A percentile compares a stretch with the other conserved stretches of the same genome.
Evolutionary conservation across 2,888 invertebrate species (phyloP).

Genomic region (Piscicola geometra): DNA sequence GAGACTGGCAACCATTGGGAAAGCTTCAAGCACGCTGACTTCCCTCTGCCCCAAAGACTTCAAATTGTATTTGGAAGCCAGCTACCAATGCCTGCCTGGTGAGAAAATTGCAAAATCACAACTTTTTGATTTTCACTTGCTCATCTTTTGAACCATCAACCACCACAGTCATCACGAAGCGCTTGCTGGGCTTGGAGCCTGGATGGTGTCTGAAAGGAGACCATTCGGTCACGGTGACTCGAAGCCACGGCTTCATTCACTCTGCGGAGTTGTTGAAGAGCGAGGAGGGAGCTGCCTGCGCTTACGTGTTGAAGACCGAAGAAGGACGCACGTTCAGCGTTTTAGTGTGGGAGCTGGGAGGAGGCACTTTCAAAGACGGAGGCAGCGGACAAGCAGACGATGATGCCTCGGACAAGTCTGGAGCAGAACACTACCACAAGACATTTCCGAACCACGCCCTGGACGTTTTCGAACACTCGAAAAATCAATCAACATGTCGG

Average conservation of each 20-base stretch:
- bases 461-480: neutral
- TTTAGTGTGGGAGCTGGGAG: slow-evolving; percentile 20
- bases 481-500: neutral
- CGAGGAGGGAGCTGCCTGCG: neutral
- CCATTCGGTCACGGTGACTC: neutral
- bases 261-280: neutral
- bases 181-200: neutral
- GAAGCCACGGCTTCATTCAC: neutral
- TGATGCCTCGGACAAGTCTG: neutral
- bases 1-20: neutral
- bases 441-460: neutral
- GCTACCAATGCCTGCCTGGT: slow-evolving; percentile 33
- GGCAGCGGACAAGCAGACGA: neutral
- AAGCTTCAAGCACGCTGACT: neutral
- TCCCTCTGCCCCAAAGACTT: slow-evolving; percentile 32
- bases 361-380: neutral
- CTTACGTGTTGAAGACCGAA: slow-evolving; percentile 21
- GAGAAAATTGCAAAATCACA: neutral
- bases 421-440: neutral
- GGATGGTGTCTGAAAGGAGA: neutral
- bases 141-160: neutral
- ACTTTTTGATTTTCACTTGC: neutral
- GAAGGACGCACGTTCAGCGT: slow-evolving; percentile 18
- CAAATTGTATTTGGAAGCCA: slow-evolving; percentile 34
- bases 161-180: neutral